Evolutionary conservation across 2,888 invertebrate genomes (phyloP), one percentile per base, ranked within the genome.

Genomic region (Melitaea athalia): DNA sequence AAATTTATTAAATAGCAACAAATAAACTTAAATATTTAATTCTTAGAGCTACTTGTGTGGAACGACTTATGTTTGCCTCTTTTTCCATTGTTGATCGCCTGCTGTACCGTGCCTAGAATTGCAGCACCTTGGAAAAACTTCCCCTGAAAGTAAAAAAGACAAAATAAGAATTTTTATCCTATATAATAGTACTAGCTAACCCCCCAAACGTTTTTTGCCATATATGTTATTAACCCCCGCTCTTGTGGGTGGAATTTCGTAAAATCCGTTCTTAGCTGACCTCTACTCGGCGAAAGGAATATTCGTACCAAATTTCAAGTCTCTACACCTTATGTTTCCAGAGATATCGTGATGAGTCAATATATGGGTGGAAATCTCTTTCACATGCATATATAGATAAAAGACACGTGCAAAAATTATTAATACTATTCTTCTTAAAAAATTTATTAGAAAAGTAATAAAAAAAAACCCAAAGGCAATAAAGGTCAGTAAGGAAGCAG

Each of bases 91-190:
- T 80, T 81, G 31, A 80, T 69, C 3, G 81, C 81, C 49, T 81
- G 79, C 52, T 81, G 80, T 0, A 85, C 78, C 4, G 82, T 79
- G 12, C 80, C 73, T 6, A 76, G 76, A 49, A 83, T 76, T 1
- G 83, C 83, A 5, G 80, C 84, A 5, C 83, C 83, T 72, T 78
- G 76, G 1, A 82, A 77, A 65, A 86, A 81, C 67, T 78, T 82
- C 42, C 77, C 78, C 86, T 85, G 78, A 59, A 74, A 74, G 0
- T 24, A 5, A 52, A 59, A 61, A 65, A 43, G n/a, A n/a, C n/a
- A 65, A 43, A 50, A 59, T 42, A 64, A 43, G 15, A 61, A 1
- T 59, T 61, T 38, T 17, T n/a, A 14, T 5, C 63, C 15, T 42
- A 59, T 17, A 12, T 15, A 10, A 17, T 42, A 17, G 3, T n/a